Evolutionary conservation across 1,140 invertebrate species (phyloP), one percentile per base, ranked within the genome.

Genomic region (Brachionus manjavacas): DNA sequence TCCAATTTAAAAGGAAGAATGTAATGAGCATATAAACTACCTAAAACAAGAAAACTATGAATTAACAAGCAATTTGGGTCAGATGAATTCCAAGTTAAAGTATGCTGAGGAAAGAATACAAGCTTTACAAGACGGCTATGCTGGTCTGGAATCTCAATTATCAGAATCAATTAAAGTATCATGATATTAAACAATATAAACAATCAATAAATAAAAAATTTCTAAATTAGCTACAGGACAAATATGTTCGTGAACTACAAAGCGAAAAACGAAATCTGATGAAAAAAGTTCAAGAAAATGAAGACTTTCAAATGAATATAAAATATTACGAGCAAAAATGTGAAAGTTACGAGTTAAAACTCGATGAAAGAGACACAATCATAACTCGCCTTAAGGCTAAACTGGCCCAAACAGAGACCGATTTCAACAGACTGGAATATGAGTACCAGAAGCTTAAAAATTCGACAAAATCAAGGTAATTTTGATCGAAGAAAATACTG

Each of bases 241-340:
- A 81, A 16, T 68, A 64, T 81, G 79, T 43, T 28, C 79, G 79
- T 28, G 79, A 81, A 64, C 16, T 81, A 20, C 79, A 81, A 43
- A 14, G 3, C 6, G 79, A 81, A 68, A 81, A 81, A 35, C 31
- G 79, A 11, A 68, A 64, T 23, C 0, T 81, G 14, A 64, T 81
- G 16, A 81, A 68, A 68, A 81, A 60, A 41, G 20, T 20, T 14
- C 79, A 81, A 41, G 79, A 81, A 43, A 64, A 68, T 43, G 79
- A 81, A 46, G 79, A 81, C n/a, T 43, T 64, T 43, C 52, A 81
- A 46, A 81, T 81, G 79, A 81, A 81, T 39, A 43, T 64, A 28
- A 81, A 81, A 43, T 81, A 64, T 25, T 81, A 64, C 23, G 64
- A 68, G 41, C 79, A 81, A 68, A 81, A 81, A n/a, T 64, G 52